Base-by-base conservation (phyloP, 2,888 invertebrate species). In the Cheilosia scutellata region DNA sequence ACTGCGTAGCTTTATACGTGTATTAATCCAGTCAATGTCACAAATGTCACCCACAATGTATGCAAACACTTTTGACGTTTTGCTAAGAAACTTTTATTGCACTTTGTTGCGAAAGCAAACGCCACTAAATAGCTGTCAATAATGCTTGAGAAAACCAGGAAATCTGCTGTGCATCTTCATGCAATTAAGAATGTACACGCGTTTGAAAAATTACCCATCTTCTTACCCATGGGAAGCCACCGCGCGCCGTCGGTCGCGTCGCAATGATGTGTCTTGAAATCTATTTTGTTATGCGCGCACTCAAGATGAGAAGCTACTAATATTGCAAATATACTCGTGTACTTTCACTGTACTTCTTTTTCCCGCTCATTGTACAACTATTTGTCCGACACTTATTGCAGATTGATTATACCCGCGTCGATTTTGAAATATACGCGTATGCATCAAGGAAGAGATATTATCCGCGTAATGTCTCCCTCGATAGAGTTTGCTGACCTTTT, bases 401-500 rank as follows among this genome's bases (percentile, higher is more conserved):
- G 63, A 78, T 78, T 78, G 78, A 78, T 78, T 71, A n/a, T n/a
- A 71, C 49, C 51, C 37, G 47, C 13, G 70, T 9, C 33, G 55
- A 47, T 63, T 63, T 63, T 42, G 49, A 70, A 62, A 78, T 63
- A 51, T 16, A 44, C 5, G 44, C 44, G 16, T 13, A 62, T 49
- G 62, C 78, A 63, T 71, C 60, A 49, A 63, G 78, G 78, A 78
- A 78, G 71, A 37, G 44, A 47, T 55, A 53, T 44, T 31, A 47
- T 27, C 13, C 53, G 68, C 68, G 60, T 68, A 75, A 65, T 75
- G 65, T 58, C 57, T 58, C 25, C 27, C 49, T 55, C 51, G n/a
- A 37, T 25, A 13, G 62, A 47, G 70, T 70, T 78, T 58, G 71
- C 44, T 78, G 57, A 70, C 78, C 63, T 78, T 70, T 71, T 71